Percentiles rank a stretch among this genome's conserved stretches.
phyloP scores from a whole-genome alignment of 2,888 invertebrate genomes.

The Antitype chi region DNA sequence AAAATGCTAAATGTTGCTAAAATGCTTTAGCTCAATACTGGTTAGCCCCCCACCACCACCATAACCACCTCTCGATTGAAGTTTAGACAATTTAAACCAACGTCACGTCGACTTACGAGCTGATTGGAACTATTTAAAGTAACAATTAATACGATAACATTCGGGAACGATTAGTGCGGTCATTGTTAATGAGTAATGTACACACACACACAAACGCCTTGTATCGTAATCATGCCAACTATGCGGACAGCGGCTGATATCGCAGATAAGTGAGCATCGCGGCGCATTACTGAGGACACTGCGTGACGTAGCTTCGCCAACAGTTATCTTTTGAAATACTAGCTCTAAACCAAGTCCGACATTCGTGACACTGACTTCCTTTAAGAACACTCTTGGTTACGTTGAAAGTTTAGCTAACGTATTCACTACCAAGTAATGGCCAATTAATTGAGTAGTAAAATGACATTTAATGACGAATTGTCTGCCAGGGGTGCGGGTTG shows the following conservation, averaged over 20 bases:
- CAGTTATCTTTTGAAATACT: not conserved
- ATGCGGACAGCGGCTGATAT: conserved; percentile 10
- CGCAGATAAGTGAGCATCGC: conserved; percentile 12
- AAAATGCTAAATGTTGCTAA: not conserved
- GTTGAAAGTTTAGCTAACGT: not conserved
- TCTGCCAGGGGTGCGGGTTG: too few relatives aligned
- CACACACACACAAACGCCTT: not conserved
- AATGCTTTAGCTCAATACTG: too few relatives aligned
- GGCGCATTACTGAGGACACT: not conserved
- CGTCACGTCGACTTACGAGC: not conserved
- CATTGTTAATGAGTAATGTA: conserved; percentile 17
- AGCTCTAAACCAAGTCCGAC: not conserved
- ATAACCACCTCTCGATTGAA: not conserved
- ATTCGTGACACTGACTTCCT: not conserved
- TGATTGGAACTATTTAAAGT: conserved; percentile 24
- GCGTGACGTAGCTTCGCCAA: not conserved
- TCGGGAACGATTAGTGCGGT: conserved; percentile 22
- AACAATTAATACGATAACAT: conserved; percentile 28
- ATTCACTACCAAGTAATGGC: not conserved
- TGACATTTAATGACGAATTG: too few relatives aligned
- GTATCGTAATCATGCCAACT: not conserved
- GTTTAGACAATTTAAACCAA: not conserved
- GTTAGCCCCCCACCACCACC: too few relatives aligned
- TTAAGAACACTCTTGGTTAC: not conserved
- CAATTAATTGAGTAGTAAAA: not conserved